Evolutionary conservation across 2,113 vertebrate species (phyloP), one percentile per base, ranked within the genome.

Genomic region (Melanotaenia duboulayi): DNA sequence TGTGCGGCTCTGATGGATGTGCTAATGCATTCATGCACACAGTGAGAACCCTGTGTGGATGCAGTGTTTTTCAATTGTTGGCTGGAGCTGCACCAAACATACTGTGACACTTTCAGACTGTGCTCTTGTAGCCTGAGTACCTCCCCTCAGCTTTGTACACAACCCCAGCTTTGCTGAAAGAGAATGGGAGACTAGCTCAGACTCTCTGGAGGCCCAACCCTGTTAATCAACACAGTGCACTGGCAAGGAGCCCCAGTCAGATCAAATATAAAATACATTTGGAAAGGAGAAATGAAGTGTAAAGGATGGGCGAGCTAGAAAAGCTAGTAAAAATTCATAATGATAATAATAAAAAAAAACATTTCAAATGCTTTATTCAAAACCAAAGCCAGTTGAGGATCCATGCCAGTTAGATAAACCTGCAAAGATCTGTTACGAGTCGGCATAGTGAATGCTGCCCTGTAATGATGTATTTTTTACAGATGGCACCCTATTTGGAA

Each of bases 151-250:
- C 78, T 88, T 80, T 74, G 73, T 74, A 81, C 86, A 74, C 85
- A 71, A 84, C 72, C 65, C 55, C 60, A 19, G 60, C 69, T 78
- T 69, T 59, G 83, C 93, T 93, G 85, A 95, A 94, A 95, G 91
- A 94, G 94, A 95, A 94, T 94, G 86, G 81, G 65, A 93, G 92
- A 94, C 85, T 88, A 93, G 93, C 82, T 76, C 11, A 65, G 74
- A 71, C 52, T 56, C 92, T 88, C 91, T 11, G 46, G 92, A 92
- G 92, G 92, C 82, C 62, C 84, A 88, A 84, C 90, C 88, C 90
- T 95, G 89, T 92, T 95, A 94, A 94, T 95, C 91, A 94, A 93
- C 91, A 91, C 86, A 83, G 86, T 85, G 78, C 91, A 87, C 85
- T 92, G 90, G 92, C 89, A 90, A 74, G 66, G 71, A 79, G 90